These are phyloP conservation scores for Drosophila kohkoa DNA, from an alignment of 1,140 invertebrate genomes.

Conservation along the genomic window DNA sequence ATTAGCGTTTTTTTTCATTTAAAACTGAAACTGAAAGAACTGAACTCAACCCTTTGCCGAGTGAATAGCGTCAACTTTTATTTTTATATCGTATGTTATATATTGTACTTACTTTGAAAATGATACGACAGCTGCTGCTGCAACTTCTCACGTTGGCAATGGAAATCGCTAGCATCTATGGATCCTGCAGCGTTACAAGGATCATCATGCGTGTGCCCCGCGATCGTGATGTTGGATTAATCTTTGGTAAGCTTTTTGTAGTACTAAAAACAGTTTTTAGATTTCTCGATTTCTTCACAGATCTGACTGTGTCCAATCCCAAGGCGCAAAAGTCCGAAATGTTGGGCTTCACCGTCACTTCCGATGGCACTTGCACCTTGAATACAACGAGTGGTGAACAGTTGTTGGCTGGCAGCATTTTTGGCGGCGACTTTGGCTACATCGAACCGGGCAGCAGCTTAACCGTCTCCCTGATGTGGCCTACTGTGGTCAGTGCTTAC, in stretches of 20 bases:
- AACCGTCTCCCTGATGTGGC: slow-evolving; percentile 72
- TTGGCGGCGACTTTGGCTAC: slow-evolving; percentile 67
- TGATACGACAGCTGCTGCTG: slow-evolving; percentile 50
- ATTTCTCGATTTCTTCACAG: slow-evolving; percentile 22
- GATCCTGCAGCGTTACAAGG: slow-evolving; percentile 50
- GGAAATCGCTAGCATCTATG: neutral
- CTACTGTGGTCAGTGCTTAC: slow-evolving; percentile 65
- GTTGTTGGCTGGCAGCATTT: slow-evolving; percentile 50
- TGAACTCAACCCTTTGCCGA: neutral
- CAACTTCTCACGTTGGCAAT: slow-evolving; percentile 26
- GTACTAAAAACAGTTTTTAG: neutral
- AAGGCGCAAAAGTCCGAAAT: slow-evolving; percentile 35
- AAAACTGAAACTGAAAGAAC: slow-evolving; percentile 36
- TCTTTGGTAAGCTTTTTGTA: slow-evolving; percentile 58
- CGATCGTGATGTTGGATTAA: slow-evolving; percentile 67
- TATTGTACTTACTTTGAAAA: slow-evolving; percentile 29
- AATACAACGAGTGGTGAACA: slow-evolving; percentile 56
- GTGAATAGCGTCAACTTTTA: slow-evolving; percentile 7
- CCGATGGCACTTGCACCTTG: slow-evolving; percentile 61
- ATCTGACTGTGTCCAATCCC: slow-evolving; percentile 63
- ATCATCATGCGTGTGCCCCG: slow-evolving; percentile 64
- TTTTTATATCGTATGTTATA: neutral
- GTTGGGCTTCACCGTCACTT: slow-evolving; percentile 51
- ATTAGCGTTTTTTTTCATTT: slow-evolving; percentile 66
- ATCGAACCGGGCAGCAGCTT: slow-evolving; percentile 62